Evolutionary conservation across 2,113 vertebrate genomes (phyloP), one percentile per base, ranked within the genome.

Genomic region (Zosterops pallidus): DNA sequence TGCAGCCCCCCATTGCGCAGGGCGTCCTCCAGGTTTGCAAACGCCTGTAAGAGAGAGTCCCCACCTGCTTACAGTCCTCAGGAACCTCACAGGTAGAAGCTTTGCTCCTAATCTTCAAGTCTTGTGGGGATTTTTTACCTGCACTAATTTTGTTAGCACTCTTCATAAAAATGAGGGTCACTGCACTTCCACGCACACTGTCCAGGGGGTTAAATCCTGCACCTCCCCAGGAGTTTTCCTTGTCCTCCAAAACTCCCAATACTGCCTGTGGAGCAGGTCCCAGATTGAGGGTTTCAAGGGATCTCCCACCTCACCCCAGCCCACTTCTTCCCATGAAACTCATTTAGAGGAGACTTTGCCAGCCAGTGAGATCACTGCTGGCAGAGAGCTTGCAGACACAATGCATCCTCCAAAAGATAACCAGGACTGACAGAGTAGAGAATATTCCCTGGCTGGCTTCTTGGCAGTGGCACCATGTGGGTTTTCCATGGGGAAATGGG

Each of bases 1-100:
- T 99, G 98, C 23, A 97, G 7, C 16, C 99, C 99, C 63, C 99
- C 99, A 0, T 99, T 99, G 83, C 98, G 98, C 84, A 98, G 62
- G 2, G 99, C 98, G 0, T 99, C 99, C 95, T 99, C 99, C 0
- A 98, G 98, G 92, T 99, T 99, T 10, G 99, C 98, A 72, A 99
- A 99, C 0, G 98, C 99, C 99, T 99, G 96, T 28, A 71, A 94
- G 94, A 89, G 5, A 86, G 8, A 83, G 29, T 19, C 16, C 47
- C 39, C 42, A 1, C 26, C 7, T 42, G 35, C 47, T 49, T 13
- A 21, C 10, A 28, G 22, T 7, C 41, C 31, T 33, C 60, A 49
- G 59, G 31, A 90, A 4, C 33, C 46, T 39, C 16, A 15, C 35
- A 50, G 72, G 41, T 9, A 29, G 64, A 39, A n/a, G 47, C 28